Evolutionary conservation across 2,113 vertebrate species (phyloP).

Genomic region (Pao palembangensis): DNA sequence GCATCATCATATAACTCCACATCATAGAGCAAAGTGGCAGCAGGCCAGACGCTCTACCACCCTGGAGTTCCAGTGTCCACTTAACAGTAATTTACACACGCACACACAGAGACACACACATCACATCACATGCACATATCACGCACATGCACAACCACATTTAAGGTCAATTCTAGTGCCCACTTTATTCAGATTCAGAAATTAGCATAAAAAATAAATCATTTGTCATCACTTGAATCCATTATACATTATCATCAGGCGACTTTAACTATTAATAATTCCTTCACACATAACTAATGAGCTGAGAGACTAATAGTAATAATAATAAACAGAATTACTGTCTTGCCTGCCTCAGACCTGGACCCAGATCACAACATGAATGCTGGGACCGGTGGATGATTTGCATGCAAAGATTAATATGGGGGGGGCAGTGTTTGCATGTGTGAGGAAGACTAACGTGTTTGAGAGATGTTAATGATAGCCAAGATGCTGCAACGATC

Average conservation of each 20-base stretch:
- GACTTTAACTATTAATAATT: constrained; percentile 86
- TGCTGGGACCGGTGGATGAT: constrained; percentile 58
- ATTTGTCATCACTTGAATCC: constrained; percentile 60
- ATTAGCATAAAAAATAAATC: constrained; percentile 56
- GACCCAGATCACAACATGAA: constrained; percentile 63
- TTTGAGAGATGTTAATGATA: constrained; percentile 21
- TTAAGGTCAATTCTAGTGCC: constrained; percentile 65
- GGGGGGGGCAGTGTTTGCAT: constrained; percentile 21
- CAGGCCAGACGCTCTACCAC: constrained; percentile 28
- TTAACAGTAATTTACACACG: constrained; percentile 22
- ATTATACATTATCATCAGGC: constrained; percentile 73
- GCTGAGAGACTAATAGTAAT: constrained; percentile 76
- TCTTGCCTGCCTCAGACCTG: constrained; percentile 46
- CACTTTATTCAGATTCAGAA: constrained; percentile 68
- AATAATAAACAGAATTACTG: constrained; percentile 71
- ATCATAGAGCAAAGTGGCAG: constrained; percentile 19
- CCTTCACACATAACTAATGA: constrained; percentile 78
- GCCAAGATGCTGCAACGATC: background rate
- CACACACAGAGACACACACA: constrained; percentile 12
- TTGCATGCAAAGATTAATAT: constrained; percentile 72
- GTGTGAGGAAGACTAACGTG: constrained; percentile 10
- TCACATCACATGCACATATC: no score
- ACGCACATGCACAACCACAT: constrained; percentile 25
- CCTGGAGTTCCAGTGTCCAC: constrained; percentile 3
- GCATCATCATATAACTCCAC: constrained; percentile 21